Conservation (phyloP, 2,113 vertebrate genomes). For the Nothocercus nigrocapillus region DNA sequence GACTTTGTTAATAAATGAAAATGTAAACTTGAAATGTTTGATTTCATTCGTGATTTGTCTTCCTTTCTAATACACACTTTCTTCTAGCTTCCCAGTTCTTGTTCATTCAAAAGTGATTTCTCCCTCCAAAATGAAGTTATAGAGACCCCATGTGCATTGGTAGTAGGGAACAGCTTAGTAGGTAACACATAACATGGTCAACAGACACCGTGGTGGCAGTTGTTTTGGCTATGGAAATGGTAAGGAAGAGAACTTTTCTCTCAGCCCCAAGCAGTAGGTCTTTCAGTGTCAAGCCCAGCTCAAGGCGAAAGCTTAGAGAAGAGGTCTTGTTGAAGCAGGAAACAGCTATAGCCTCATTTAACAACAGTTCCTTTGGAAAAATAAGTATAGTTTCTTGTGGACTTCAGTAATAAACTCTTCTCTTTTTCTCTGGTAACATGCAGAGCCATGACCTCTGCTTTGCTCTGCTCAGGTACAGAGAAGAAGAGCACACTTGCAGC, state of each 20-base stretch:
- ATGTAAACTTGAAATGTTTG: background rate
- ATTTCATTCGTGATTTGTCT: background rate
- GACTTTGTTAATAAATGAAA: background rate
- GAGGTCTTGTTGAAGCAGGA: background rate
- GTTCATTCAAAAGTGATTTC: background rate
- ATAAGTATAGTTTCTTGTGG: background rate
- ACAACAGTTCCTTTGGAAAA: background rate
- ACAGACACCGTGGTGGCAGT: background rate
- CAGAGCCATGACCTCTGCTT: background rate
- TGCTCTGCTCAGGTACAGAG: too few species aligned
- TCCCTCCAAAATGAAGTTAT: background rate
- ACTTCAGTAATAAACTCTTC: background rate
- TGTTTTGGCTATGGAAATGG: background rate
- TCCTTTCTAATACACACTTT: background rate
- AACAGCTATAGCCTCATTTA: background rate
- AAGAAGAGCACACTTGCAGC: background rate
- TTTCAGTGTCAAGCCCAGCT: background rate
- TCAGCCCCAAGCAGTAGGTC: background rate
- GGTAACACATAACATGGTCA: background rate
- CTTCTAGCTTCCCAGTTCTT: background rate
- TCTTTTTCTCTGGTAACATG: background rate
- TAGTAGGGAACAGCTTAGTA: background rate
- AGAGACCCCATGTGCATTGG: background rate
- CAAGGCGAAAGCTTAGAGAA: background rate
- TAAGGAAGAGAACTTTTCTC: background rate